Base-by-base conservation (phyloP, 2,113 vertebrate species). In the Hirundichthys speculiger region DNA sequence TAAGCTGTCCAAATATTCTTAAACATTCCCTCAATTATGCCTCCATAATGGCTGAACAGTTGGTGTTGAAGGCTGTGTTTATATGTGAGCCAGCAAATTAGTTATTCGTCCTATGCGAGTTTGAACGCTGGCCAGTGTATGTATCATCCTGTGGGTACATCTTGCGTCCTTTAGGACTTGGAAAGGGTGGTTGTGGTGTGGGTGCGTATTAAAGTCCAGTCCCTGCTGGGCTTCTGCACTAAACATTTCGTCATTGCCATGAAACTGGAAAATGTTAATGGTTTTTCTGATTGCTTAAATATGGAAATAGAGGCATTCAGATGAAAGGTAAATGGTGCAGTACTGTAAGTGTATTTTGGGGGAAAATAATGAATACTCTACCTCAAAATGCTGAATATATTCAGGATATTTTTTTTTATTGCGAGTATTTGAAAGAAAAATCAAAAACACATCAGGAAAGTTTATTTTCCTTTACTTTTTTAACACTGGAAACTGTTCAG, bases 211-310 rank as follows among this genome's bases (percentile, higher is more conserved):
- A 60, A 46, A 83, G 58, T 69, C 68, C 49, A 51, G 48, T 76
- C 73, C 82, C 78, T 21, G 67, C 70, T 83, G 81, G 79, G 71
- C 66, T 68, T 65, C 65, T 52, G 68, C 61, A 67, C 54, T 60
- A 75, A 84, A 81, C 68, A 71, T 72, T 72, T 80, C 73, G 73
- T 82, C 73, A 63, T 64, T 13, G 43, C 47, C 68, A 66, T 58
- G 63, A 34, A 40, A 77, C 52, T 57, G 67, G 59, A 58, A 83
- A 83, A 86, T 85, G 76, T 58, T 89, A 89, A 85, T 84, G 72
- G 20, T 0, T 63, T 84, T 77, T 79, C 52, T 82, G 80, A 86
- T 86, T 73, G 79, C 73, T 59, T 60, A 73, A 86, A 82, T 83
- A 81, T 88, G 80, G 73, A 87, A 87, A 88, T 88, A 42, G 40